Evolutionary conservation across 1,140 invertebrate genomes (phyloP), one percentile per base, ranked within the genome.

Genomic region (Heliconius melpomene): DNA sequence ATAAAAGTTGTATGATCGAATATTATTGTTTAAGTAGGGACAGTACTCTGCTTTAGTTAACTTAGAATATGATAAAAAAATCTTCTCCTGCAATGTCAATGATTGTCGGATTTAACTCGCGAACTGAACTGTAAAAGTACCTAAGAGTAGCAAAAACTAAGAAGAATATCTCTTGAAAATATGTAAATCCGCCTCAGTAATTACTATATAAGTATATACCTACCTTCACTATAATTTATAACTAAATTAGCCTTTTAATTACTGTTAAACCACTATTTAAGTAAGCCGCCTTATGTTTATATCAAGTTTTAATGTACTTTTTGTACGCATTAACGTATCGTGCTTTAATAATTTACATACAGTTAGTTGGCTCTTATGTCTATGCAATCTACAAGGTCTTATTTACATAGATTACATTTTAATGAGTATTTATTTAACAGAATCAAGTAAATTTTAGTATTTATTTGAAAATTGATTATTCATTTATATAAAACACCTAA

Each of bases 181-280:
- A 52, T 52, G 6, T 16, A 52, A 52, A 52, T 52, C 50, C 50
- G 18, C 50, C 50, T 52, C 18, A 52, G 11, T 26, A 66, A 29
- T 66, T 66, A 57, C n/a, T 9, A 23, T 26, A 26, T 36, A 36
- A 36, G 32, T 36, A 36, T 36, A 36, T 66, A 2, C 13, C 20
- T 66, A 66, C 9, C 60, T 66, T 29, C 26, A 26, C 11, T 13
- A 66, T 29, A 66, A 66, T 26, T 66, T 29, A 66, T 26, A 66
- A 66, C 60, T 66, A 29, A 66, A 66, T 66, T 66, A 66, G 60
- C n/a, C 54, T 29, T 66, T 66, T 66, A 29, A 66, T 66, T 66
- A 29, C 60, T 13, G 8, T 66, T 9, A n/a, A 13, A 66, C 60
- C 29, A 66, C 60, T 26, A 26, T 26, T 66, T 66, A 66, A 66